A percentile compares a stretch with the other conserved stretches of the same genome.
Evolutionary conservation across 2,888 invertebrate species (phyloP).

Genomic region (Matsumyia berberina): DNA sequence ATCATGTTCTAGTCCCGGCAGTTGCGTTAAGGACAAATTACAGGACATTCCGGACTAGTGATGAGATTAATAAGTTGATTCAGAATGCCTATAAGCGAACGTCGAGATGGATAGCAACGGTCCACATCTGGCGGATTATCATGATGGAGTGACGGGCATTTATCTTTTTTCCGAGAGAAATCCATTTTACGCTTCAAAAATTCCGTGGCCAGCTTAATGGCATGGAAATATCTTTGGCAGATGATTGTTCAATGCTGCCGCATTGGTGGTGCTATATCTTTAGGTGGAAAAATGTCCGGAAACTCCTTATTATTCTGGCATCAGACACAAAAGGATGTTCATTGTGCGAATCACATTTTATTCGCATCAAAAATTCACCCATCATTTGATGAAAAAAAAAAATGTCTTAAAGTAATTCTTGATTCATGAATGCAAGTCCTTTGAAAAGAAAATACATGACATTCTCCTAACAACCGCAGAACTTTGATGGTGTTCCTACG

Average conservation of each 20-base stretch:
- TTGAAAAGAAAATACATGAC: not conserved
- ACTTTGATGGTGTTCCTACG: conserved; percentile 22
- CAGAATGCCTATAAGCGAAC: conserved; percentile 31
- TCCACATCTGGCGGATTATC: conserved; percentile 65
- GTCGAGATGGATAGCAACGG: conserved; percentile 22
- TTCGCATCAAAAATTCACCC: too few relatives aligned
- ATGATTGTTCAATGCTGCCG: conserved; percentile 57
- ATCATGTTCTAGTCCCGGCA: conserved; percentile 1
- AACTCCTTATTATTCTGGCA: too few relatives aligned
- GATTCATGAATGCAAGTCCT: too few relatives aligned
- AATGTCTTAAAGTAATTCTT: too few relatives aligned
- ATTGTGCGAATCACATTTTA: too few relatives aligned
- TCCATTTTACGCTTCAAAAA: conserved; percentile 55
- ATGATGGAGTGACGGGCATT: conserved; percentile 62
- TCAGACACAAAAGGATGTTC: too few relatives aligned
- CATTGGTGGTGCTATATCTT: conserved; percentile 1
- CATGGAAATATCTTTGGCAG: conserved; percentile 41
- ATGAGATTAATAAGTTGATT: conserved; percentile 68
- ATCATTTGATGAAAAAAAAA: too few relatives aligned
- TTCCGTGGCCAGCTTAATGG: conserved; percentile 33
- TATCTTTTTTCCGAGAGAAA: conserved; percentile 45
- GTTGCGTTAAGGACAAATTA: conserved; percentile 55
- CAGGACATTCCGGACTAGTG: conserved; percentile 58
- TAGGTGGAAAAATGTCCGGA: too few relatives aligned
- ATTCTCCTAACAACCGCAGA: conserved; percentile 8